These are phyloP conservation scores for Euproctis similis DNA, from an alignment of 2,888 invertebrate genomes.

Conservation along the genomic window DNA sequence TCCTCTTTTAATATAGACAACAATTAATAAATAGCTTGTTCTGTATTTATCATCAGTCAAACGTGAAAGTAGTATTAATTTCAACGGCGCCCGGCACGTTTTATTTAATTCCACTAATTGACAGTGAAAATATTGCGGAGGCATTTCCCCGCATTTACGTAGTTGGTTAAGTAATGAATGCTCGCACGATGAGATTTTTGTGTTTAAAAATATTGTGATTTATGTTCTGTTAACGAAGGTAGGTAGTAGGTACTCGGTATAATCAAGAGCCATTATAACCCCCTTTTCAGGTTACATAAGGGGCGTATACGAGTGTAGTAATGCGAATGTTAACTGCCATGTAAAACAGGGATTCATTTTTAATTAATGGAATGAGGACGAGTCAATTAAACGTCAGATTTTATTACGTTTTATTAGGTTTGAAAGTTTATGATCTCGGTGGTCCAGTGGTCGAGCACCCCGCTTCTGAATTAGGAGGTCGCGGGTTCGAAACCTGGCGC, in stretches of 20 bases:
- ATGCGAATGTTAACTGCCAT: slow-evolving; percentile 15
- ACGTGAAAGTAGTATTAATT: slow-evolving; percentile 58
- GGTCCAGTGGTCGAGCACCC: too few relatives aligned
- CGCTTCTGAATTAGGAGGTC: too few relatives aligned
- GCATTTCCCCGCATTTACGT: slow-evolving; percentile 32
- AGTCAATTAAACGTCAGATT: too few relatives aligned
- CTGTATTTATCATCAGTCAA: too few relatives aligned
- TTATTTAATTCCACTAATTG: slow-evolving; percentile 68
- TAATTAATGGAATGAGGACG: slow-evolving; percentile 22
- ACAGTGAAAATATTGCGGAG: slow-evolving; percentile 43
- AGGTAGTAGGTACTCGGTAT: slow-evolving; percentile 39
- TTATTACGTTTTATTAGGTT: too few relatives aligned
- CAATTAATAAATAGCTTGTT: too few relatives aligned
- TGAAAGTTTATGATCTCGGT: too few relatives aligned
- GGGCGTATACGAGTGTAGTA: slow-evolving; percentile 12
- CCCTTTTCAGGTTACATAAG: slow-evolving; percentile 23
- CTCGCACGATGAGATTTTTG: slow-evolving; percentile 38
- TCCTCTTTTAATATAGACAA: too few relatives aligned
- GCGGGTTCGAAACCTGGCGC: too few relatives aligned
- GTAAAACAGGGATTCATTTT: slow-evolving; percentile 12
- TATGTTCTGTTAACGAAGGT: slow-evolving; percentile 41
- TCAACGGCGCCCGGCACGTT: slow-evolving; percentile 41
- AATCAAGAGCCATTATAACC: slow-evolving; percentile 41
- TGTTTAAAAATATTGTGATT: slow-evolving; percentile 44
- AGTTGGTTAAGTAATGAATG: slow-evolving; percentile 46